These are phyloP conservation scores for Gari tellinella DNA, from an alignment of 2,888 invertebrate species.

Conservation along the genomic window DNA sequence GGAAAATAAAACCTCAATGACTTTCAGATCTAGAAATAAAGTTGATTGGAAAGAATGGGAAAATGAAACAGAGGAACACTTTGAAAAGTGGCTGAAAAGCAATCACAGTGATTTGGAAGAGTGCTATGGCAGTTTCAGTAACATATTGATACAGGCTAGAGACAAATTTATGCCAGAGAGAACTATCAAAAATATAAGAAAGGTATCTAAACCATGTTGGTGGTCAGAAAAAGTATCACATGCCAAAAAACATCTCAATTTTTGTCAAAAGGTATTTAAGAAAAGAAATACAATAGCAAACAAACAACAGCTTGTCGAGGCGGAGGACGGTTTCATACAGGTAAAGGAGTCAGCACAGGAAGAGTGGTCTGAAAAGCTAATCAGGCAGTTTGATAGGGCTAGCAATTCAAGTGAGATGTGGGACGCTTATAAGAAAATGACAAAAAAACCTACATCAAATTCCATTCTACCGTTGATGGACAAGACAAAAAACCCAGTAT, in stretches of 20 bases:
- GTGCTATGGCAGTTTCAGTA: background rate
- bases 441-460: background rate
- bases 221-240: conserved; percentile 5
- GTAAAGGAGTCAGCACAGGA: conserved; percentile 9
- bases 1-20: background rate
- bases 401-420: conserved; percentile 14
- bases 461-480: conserved; percentile 5
- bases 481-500: background rate
- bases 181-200: conserved; percentile 2
- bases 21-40: conserved; percentile 7
- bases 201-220: conserved; percentile 4
- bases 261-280: background rate
- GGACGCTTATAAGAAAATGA: conserved; percentile 9
- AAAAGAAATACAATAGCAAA: conserved; percentile 7
- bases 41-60: conserved; percentile 15
- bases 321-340: conserved; percentile 1
- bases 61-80: conserved; percentile 4
- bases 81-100: conserved; percentile 2
- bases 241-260: conserved; percentile 12
- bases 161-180: conserved; percentile 2
- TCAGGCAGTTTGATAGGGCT: conserved; percentile 5
- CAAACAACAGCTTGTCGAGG: background rate
- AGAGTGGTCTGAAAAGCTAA: conserved; percentile 3
- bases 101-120: background rate
- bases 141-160: background rate